These are phyloP conservation scores for Myocastor coypus DNA, from an alignment of 2,113 vertebrate species.

Conservation along the genomic window DNA sequence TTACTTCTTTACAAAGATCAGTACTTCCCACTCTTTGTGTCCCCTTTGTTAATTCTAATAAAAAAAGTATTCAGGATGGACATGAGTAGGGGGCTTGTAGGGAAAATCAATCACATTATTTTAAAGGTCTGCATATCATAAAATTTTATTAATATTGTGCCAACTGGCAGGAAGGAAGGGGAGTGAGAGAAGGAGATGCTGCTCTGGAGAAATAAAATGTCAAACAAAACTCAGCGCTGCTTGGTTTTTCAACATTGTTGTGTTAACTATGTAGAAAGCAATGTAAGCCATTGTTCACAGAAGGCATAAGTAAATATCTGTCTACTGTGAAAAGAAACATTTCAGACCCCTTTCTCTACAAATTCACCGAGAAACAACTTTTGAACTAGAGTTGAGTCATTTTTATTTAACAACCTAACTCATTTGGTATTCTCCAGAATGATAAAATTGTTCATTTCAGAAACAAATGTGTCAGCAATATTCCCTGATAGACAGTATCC, in stretches of 20 bases:
- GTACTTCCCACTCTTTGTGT: neutral
- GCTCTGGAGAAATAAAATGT: neutral
- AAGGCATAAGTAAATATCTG: neutral
- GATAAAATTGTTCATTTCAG: neutral
- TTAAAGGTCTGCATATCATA: neutral
- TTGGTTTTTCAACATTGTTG: neutral
- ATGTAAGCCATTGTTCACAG: neutral
- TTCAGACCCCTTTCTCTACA: neutral
- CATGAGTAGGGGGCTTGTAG: neutral
- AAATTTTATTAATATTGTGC: neutral
- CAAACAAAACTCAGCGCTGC: neutral
- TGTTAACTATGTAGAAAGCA: neutral
- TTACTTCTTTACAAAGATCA: neutral
- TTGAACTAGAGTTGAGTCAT: neutral
- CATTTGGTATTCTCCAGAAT: constrained; percentile 3
- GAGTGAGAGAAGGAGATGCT: neutral
- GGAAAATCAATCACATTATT: neutral
- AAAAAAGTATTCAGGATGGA: neutral
- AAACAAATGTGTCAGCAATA: neutral
- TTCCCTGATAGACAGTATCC: neutral
- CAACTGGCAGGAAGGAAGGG: neutral
- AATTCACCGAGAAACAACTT: neutral
- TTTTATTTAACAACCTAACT: neutral
- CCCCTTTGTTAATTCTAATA: neutral
- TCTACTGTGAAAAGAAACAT: neutral